A percentile compares a stretch with the other conserved stretches of the same genome.
These are phyloP conservation scores for Lasioglossum pauxillum DNA, from an alignment of 2,888 invertebrate genomes.

Conservation along the genomic window DNA sequence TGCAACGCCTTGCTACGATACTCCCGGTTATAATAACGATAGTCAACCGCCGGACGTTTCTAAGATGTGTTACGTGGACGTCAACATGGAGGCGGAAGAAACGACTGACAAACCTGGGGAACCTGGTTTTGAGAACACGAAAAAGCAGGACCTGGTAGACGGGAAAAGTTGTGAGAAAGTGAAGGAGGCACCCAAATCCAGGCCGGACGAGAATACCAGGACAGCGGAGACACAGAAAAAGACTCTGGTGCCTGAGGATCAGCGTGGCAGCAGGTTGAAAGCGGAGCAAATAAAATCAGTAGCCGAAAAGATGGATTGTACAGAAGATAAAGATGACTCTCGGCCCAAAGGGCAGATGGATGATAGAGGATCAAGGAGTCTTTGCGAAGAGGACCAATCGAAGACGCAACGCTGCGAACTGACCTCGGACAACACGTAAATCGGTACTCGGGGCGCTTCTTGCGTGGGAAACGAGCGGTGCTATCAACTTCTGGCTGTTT, in stretches of 20 bases:
- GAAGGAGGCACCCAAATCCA: background rate
- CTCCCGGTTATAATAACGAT: conserved; percentile 77
- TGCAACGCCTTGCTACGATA: conserved; percentile 80
- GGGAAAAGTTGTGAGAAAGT: conserved; percentile 16
- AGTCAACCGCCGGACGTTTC: conserved; percentile 39
- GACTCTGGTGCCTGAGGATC: background rate
- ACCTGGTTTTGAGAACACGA: background rate
- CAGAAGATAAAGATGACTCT: background rate
- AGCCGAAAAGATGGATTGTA: background rate
- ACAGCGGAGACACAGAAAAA: background rate
- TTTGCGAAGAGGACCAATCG: background rate
- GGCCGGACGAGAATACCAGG: background rate
- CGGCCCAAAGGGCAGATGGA: conserved; percentile 5
- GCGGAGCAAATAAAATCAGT: background rate
- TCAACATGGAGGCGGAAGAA: conserved; percentile 61
- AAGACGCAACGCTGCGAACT: conserved; percentile 40
- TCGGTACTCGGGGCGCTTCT: conserved; percentile 2
- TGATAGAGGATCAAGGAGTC: conserved; percentile 36
- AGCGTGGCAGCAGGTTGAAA: background rate
- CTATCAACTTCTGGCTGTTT: conserved; percentile 46
- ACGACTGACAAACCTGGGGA: background rate
- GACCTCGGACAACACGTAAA: conserved; percentile 61
- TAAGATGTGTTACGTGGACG: conserved; percentile 74
- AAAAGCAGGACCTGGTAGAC: conserved; percentile 28
- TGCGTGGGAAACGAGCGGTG: conserved; percentile 49